Percentiles rank a stretch among this genome's conserved stretches.
Conservation (phyloP, 2,797 vertebrate species). For the Petrocephalus schoutedeni region DNA sequence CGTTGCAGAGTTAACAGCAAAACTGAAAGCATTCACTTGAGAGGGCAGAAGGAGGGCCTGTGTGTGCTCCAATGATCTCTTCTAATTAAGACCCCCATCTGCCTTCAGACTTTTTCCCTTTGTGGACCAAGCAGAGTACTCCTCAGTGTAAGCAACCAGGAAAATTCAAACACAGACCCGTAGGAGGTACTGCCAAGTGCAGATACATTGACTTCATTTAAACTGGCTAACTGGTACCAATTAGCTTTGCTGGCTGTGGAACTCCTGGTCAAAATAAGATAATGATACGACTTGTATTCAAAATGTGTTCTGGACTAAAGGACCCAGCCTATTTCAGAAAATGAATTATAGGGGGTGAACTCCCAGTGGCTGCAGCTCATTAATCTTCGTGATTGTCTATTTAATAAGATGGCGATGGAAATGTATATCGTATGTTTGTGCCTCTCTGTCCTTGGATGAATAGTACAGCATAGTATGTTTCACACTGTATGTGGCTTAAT, state of each 20-base stretch:
- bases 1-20: neutral
- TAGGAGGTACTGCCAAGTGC: neutral
- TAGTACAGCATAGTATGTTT: neutral
- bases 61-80: neutral
- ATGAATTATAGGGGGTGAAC: neutral
- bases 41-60: neutral
- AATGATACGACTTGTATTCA: slow-evolving; percentile 9
- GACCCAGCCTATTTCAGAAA: neutral
- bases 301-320: neutral
- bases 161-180: neutral
- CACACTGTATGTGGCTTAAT: neutral
- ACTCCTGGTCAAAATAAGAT: slow-evolving; percentile 11
- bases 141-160: neutral
- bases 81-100: slow-evolving; percentile 1
- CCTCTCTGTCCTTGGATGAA: neutral
- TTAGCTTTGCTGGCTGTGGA: neutral
- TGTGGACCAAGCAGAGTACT: neutral
- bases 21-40: neutral
- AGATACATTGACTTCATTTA: neutral
- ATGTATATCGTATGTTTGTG: neutral
- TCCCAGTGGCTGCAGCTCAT: slow-evolving; percentile 10
- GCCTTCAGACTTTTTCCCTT: neutral
- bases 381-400: slow-evolving; percentile 14
- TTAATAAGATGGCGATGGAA: slow-evolving; percentile 10
- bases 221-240: neutral